A percentile compares a stretch with the other conserved stretches of the same genome.
Evolutionary conservation across 2,888 invertebrate species (phyloP).

Genomic region (Heterodera filipjevi): DNA sequence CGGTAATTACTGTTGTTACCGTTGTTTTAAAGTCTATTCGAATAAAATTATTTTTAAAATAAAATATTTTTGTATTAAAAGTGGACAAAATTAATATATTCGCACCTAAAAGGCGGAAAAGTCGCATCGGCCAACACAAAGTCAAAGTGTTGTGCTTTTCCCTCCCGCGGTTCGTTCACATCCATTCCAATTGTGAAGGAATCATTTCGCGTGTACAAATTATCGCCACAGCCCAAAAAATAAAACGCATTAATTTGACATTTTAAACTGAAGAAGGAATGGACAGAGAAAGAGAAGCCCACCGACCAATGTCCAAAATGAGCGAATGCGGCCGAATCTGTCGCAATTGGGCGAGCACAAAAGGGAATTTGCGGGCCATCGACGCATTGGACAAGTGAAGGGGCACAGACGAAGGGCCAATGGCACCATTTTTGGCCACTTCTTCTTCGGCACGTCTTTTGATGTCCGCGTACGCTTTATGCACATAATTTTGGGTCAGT

Average conservation of each 20-base stretch:
- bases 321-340: neutral
- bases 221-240: constrained; percentile 17
- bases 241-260: neutral
- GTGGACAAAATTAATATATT: too few relatives aligned
- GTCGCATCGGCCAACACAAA: constrained; percentile 16
- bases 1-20: too few relatives aligned
- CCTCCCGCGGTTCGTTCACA: neutral
- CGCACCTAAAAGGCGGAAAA: constrained; percentile 17
- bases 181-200: constrained; percentile 29
- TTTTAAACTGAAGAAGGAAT: neutral
- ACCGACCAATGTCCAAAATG: constrained; percentile 28
- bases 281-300: neutral
- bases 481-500: constrained; percentile 16
- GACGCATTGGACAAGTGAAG: neutral
- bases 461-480: constrained; percentile 4
- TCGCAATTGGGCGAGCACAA: neutral
- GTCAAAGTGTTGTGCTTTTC: neutral
- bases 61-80: too few relatives aligned
- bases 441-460: neutral
- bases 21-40: too few relatives aligned
- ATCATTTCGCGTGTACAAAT: neutral
- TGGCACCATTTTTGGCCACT: neutral
- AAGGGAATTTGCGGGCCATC: constrained; percentile 7
- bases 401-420: neutral
- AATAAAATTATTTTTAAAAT: neutral